phyloP scores from a whole-genome alignment of 2,113 vertebrate genomes.

The Coptodon bakossiorum region DNA sequence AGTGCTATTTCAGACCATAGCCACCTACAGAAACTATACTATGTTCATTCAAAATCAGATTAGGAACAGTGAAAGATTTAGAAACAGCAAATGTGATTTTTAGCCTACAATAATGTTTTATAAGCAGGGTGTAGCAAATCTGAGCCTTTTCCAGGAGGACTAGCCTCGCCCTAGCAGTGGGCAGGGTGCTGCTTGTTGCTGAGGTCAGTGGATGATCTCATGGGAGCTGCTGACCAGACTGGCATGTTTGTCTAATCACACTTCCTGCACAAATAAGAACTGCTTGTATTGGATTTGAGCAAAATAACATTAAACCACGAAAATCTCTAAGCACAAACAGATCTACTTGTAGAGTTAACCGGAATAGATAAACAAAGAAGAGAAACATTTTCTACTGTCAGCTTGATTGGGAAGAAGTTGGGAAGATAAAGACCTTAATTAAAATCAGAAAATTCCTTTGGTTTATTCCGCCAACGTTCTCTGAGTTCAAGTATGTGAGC shows the following conservation, averaged over 20 bases:
- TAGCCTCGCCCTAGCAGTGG: background rate
- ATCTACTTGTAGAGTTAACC: background rate
- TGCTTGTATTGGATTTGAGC: background rate
- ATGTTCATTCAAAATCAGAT: background rate
- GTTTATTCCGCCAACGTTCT: background rate
- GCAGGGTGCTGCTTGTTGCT: conserved; percentile 6
- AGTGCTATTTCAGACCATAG: background rate
- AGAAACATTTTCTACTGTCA: background rate
- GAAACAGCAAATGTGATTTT: background rate
- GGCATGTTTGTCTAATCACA: conserved; percentile 31
- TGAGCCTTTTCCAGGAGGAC: background rate
- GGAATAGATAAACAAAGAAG: background rate
- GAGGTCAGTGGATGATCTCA: conserved; percentile 53
- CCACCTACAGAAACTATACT: background rate
- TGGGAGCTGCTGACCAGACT: conserved; percentile 19
- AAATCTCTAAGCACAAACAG: background rate
- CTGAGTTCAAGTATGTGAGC: background rate
- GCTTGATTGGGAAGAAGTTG: background rate
- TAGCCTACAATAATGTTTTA: conserved; percentile 16
- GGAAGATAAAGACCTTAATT: background rate
- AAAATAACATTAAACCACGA: background rate
- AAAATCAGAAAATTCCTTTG: background rate
- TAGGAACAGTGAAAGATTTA: background rate
- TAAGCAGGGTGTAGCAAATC: conserved; percentile 17
- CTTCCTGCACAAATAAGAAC: conserved; percentile 17